Base-by-base conservation (phyloP, 1,140 invertebrate genomes). In the Meloidogyne hapla region DNA sequence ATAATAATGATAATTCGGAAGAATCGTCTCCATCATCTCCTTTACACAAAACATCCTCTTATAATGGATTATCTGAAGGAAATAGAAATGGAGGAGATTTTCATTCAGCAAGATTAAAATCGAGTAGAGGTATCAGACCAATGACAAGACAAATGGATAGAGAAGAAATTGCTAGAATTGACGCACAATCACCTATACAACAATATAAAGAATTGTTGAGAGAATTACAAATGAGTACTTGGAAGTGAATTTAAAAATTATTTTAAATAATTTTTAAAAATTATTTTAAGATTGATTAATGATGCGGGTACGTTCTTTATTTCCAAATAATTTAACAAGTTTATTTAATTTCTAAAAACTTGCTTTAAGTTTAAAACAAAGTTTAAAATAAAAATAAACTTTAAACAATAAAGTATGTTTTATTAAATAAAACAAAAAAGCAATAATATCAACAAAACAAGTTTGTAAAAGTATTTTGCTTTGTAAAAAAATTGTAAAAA, bases 201-300 rank as follows among this genome's bases (percentile, higher is more conserved):
- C 65, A 78, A 10, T 83, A 83, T 66, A 42, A 56, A 42, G 83
- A 84, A 67, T 42, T 77, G 66, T 64, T 78, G 15, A 66, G 77
- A 42, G 78, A 80, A 45, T 18, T 80, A 28, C 77, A 78, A 72
- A 74, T 78, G 25, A 62, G 42, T 0, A 79, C 77, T 21, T 62
- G 77, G 33, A 65, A 42, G 74, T 38, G 1, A 6, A 75, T 33
- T n/a, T 21, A 23, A 26, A 63, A 26, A n/a, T n/a, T n/a, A n/a
- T n/a, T n/a, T n/a, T 21, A 63, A 28, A 33, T 10, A 23, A 10
- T 42, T 68, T 76, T 18, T 5, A 23, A 40, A n/a, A 63, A 67
- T 18, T 76, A 10, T 56, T 79, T 82, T 21, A 61, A 83, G 83
- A 38, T 79, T 86, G 56, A 72, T 86, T 48, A 85, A 82, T 28